phyloP scores from a whole-genome alignment of 2,888 invertebrate species.

The Lochmaea crataegi region DNA sequence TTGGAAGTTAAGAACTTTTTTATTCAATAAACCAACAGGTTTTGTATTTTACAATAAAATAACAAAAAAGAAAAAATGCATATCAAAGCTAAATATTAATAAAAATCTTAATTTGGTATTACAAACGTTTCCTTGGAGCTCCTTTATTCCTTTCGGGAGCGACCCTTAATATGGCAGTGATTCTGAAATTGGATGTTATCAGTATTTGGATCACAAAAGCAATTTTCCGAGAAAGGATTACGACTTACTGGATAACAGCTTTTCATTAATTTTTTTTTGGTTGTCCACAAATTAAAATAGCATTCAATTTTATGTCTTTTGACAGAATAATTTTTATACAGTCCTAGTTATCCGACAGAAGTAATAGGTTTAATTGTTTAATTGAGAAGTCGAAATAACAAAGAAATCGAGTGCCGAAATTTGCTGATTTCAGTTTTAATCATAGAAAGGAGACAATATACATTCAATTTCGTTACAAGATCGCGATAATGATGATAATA shows the following conservation, averaged over 20 bases:
- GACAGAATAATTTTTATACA: too few relatives aligned
- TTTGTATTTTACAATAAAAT: background rate
- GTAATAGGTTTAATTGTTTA: too few relatives aligned
- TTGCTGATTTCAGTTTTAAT: too few relatives aligned
- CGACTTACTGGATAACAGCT: constrained; percentile 10
- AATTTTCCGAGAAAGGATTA: constrained; percentile 21
- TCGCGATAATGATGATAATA: too few relatives aligned
- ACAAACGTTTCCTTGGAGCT: background rate
- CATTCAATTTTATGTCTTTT: too few relatives aligned
- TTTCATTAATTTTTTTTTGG: constrained; percentile 20
- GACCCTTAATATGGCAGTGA: too few relatives aligned
- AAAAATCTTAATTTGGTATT: constrained; percentile 19
- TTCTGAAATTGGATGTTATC: constrained; percentile 22
- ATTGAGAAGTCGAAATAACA: too few relatives aligned
- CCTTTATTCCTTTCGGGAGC: background rate
- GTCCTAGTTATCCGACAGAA: too few relatives aligned
- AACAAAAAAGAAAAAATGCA: background rate
- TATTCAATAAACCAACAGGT: background rate
- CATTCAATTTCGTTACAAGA: too few relatives aligned
- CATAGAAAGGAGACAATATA: too few relatives aligned
- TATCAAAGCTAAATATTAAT: constrained; percentile 7
- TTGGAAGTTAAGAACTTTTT: too few relatives aligned
- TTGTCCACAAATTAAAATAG: background rate
- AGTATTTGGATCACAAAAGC: constrained; percentile 22
- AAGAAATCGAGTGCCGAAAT: too few relatives aligned